Evolutionary conservation across 2,888 invertebrate genomes (phyloP), one percentile per base, ranked within the genome.

Genomic region (Fragum sueziense): DNA sequence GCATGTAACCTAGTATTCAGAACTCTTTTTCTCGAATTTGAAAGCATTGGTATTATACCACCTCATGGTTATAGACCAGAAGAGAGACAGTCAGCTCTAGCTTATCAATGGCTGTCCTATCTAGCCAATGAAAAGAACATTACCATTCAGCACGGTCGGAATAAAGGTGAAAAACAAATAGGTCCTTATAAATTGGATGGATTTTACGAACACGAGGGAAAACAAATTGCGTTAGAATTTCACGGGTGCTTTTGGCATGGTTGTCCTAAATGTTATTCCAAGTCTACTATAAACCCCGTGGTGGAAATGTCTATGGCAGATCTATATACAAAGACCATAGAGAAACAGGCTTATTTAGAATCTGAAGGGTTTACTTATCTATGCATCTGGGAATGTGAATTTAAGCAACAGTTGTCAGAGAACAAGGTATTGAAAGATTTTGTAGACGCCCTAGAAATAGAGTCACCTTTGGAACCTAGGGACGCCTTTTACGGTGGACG

Each of bases 11-110:
- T 71, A 41, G 80, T 80, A 11, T 77, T 73, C 34, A 71, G 75
- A 47, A 69, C 37, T n/a, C 76, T 41, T 47, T 82, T 72, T 51
- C 69, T 82, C 17, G 52, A 74, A 34, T 27, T 52, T 17, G 71
- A 68, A 52, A 70, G 70, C 37, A 83, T 78, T 22, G 75, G 80
- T 17, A 78, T 78, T 27, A 84, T 84, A 27, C 80, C 78, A 33
- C n/a, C n/a, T n/a, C n/a, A n/a, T n/a, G n/a, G n/a, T n/a, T n/a
- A n/a, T n/a, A n/a, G n/a, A n/a, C n/a, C n/a, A n/a, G n/a, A n/a
- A n/a, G n/a, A n/a, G n/a, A n/a, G n/a, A n/a, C n/a, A n/a, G n/a
- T n/a, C 73, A 11, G 33, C 67, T n/a, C 34, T 37, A 25, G 68
- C 57, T 25, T 51, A 59, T 27, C 67, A 65, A 54, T 76, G 67